These are phyloP conservation scores for Lordiphosa collinella DNA, from an alignment of 1,140 invertebrate genomes.

Conservation along the genomic window DNA sequence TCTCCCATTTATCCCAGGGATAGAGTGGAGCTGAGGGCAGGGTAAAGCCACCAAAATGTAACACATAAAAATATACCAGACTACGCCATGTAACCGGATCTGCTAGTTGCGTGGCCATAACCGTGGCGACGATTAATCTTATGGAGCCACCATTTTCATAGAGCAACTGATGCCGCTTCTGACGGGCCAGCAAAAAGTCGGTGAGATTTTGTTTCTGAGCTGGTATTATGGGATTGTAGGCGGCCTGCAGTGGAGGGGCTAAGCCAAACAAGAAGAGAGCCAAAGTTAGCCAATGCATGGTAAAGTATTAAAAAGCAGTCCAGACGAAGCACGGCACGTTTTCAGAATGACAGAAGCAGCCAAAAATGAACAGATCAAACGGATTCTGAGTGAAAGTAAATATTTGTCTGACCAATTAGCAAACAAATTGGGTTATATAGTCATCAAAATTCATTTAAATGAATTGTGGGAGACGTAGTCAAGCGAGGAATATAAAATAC, in stretches of 20 bases:
- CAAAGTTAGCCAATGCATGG: constrained; percentile 25
- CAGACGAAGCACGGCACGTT: constrained; percentile 2
- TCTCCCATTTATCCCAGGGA: constrained; percentile 75
- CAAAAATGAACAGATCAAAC: neutral
- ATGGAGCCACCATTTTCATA: constrained; percentile 52
- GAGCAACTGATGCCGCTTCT: constrained; percentile 48
- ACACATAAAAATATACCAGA: constrained; percentile 48
- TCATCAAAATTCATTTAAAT: constrained; percentile 1
- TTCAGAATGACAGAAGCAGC: constrained; percentile 17
- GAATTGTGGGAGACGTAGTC: neutral
- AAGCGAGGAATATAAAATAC: too few relatives aligned
- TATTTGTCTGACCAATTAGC: constrained; percentile 19
- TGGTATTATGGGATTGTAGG: constrained; percentile 29
- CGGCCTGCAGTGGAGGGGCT: constrained; percentile 12
- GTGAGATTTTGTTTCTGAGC: constrained; percentile 43
- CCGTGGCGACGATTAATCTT: constrained; percentile 53
- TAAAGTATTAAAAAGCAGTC: constrained; percentile 1
- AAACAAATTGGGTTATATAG: constrained; percentile 42
- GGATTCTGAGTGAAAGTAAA: neutral
- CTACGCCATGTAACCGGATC: constrained; percentile 65
- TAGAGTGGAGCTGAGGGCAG: constrained; percentile 61
- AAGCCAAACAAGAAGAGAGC: constrained; percentile 5
- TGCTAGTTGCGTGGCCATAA: constrained; percentile 45
- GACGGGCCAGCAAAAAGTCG: constrained; percentile 39
- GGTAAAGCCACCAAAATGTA: constrained; percentile 62